Percentiles rank a stretch among this genome's conserved stretches.
phyloP scores from a whole-genome alignment of 2,797 vertebrate species.

The Fratercula arctica region DNA sequence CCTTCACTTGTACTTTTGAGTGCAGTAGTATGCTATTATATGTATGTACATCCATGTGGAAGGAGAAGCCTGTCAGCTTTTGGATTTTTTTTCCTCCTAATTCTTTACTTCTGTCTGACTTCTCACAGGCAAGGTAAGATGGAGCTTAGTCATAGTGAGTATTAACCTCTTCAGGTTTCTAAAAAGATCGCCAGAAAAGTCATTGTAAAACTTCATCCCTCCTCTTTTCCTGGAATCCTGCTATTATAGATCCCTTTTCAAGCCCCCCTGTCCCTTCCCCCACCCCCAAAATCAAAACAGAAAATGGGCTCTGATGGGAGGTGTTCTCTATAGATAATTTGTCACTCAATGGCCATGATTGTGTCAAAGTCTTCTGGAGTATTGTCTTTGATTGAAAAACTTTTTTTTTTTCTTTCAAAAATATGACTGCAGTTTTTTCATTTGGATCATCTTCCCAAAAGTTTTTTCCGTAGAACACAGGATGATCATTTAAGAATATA shows the following conservation, averaged over 20 bases:
- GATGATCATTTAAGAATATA: neutral
- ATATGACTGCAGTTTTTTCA: neutral
- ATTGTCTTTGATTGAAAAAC: neutral
- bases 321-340: neutral
- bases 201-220: neutral
- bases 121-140: neutral
- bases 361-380: neutral
- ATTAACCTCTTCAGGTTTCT: neutral
- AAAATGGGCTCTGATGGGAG: neutral
- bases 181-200: neutral
- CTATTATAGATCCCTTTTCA: neutral
- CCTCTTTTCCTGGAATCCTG: neutral
- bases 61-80: neutral
- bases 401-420: too few relatives aligned
- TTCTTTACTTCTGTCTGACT: neutral
- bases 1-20: neutral
- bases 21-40: neutral
- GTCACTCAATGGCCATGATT: neutral
- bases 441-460: neutral
- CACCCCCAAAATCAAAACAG: neutral
- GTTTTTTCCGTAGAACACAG: neutral
- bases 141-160: neutral
- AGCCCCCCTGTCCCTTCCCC: accelerated
- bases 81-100: neutral
- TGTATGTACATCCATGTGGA: neutral